Evolutionary conservation across 1,140 invertebrate species (phyloP), one percentile per base, ranked within the genome.

Genomic region (Drosophila littoralis): DNA sequence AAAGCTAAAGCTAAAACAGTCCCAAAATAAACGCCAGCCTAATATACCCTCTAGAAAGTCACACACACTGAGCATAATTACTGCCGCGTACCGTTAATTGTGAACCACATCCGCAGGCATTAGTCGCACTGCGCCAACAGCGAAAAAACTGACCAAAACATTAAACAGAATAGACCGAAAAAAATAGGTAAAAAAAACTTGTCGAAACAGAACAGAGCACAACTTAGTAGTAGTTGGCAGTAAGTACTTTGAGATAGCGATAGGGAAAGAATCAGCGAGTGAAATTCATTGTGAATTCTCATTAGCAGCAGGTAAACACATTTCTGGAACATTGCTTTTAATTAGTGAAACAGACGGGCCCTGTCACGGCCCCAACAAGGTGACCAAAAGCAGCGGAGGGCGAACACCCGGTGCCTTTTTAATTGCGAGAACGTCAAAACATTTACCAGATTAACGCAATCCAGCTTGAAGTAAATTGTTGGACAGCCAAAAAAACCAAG

Each of bases 241-340:
- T 64, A 64, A 36, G 33, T 55, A 48, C 33, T 32, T 55, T 46
- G 50, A 67, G 75, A 59, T 46, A 48, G 51, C 54, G 13, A 36
- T 35, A 33, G 74, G 58, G 55, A 59, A 80, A 77, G 65, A 77
- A 83, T 77, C 72, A 79, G 67, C 79, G 79, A 83, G 77, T 79
- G 79, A 85, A 86, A 86, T 86, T 86, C 83, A 86, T 86, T 86
- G 83, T 86, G 83, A 81, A 83, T 86, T 88, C 84, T 86, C 83
- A 89, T 86, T 86, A 86, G 79, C 79, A 79, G 79, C 83, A 89
- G 84, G 83, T 86, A 86, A 86, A 86, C 83, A 89, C 83, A 86
- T 86, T 86, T 86, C 83, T 88, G 84, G 84, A 79, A 86, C 83
- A 86, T 86, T 86, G 83, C 83, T 88, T 86, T 86, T 86, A 86